Percentiles rank a stretch among this genome's conserved stretches.
Conservation (phyloP, 2,113 vertebrate species). For the Ellobius talpinus region DNA sequence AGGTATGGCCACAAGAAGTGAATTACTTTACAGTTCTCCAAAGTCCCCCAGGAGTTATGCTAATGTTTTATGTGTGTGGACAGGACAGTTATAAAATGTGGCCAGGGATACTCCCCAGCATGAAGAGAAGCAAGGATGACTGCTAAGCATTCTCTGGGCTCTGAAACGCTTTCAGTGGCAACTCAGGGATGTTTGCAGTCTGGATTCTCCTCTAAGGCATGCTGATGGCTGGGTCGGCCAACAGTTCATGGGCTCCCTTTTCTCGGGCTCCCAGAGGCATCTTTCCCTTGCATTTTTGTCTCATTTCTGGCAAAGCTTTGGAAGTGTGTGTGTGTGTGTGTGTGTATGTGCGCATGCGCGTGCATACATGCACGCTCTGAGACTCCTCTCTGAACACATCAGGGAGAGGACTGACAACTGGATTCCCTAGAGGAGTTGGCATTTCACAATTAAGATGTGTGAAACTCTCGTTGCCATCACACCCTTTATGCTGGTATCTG, state of each 20-base stretch:
- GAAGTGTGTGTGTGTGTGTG: background rate
- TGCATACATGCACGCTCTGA: background rate
- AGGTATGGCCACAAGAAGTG: background rate
- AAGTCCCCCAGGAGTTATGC: background rate
- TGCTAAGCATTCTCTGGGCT: background rate
- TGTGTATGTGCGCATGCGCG: no score
- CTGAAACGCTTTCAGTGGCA: background rate
- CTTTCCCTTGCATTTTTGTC: background rate
- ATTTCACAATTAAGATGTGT: slow-evolving; percentile 48
- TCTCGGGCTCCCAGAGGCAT: background rate
- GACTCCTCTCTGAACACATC: background rate
- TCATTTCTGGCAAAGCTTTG: slow-evolving; percentile 3
- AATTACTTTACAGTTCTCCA: background rate
- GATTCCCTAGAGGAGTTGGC: slow-evolving; percentile 20
- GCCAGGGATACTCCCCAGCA: background rate
- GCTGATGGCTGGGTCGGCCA: fast-evolving
- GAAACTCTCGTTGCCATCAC: slow-evolving; percentile 36
- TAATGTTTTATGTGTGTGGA: background rate
- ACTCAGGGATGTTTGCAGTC: background rate
- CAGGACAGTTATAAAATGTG: background rate
- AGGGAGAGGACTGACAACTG: background rate
- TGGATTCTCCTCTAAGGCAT: background rate
- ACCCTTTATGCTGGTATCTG: slow-evolving; percentile 24
- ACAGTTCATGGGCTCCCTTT: fast-evolving
- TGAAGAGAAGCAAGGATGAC: background rate